A percentile compares a stretch with the other conserved stretches of the same genome.
Evolutionary conservation across 2,888 invertebrate species (phyloP).

Genomic region (Icerya purchasi): DNA sequence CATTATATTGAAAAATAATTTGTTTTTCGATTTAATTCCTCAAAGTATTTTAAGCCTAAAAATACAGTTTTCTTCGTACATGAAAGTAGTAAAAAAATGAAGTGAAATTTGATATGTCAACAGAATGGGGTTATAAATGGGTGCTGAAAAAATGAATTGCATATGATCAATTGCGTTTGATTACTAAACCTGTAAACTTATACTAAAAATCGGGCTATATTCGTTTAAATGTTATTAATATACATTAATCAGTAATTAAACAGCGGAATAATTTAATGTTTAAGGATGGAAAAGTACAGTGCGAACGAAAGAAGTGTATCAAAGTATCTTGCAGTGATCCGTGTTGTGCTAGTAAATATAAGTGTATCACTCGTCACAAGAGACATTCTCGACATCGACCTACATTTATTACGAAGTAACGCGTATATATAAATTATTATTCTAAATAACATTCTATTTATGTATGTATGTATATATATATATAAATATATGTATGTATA

Average conservation of each 20-base stretch:
- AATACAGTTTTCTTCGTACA: conserved; percentile 2
- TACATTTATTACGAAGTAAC: neutral
- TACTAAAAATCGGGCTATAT: no score
- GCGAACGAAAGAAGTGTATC: conserved; percentile 61
- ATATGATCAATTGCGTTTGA: neutral
- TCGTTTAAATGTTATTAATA: no score
- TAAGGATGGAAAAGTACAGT: conserved; percentile 60
- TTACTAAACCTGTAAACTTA: no score
- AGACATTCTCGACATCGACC: neutral
- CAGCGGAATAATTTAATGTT: conserved; percentile 19
- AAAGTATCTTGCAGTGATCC: conserved; percentile 45
- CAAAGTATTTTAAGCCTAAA: no score
- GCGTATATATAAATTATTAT: neutral
- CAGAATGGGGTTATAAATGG: no score
- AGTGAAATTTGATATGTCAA: no score
- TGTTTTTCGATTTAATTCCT: no score
- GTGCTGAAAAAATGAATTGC: no score
- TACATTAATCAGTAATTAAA: conserved; percentile 7
- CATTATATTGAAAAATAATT: no score
- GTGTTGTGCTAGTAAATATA: conserved; percentile 34
- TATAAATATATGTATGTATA: neutral
- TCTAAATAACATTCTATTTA: no score
- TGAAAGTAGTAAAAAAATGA: neutral
- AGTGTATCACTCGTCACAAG: conserved; percentile 5
- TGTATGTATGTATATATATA: neutral